Base-by-base conservation (phyloP, 2,888 invertebrate genomes). In the Chrysolina haemoptera region DNA sequence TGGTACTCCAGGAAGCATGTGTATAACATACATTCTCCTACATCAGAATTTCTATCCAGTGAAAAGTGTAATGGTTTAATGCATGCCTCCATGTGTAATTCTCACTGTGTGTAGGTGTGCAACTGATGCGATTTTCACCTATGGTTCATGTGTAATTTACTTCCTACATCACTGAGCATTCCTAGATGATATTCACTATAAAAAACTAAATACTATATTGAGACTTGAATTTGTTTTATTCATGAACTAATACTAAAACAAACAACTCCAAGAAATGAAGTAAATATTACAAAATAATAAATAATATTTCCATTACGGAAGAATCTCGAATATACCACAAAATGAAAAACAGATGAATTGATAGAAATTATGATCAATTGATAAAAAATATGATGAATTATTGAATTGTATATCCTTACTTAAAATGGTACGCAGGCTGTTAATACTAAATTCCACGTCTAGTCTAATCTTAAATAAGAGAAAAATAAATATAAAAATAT, bases 391-490 rank as follows among this genome's bases (percentile, higher is more conserved):
- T 65, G 48, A 65, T 65, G 35, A 35, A 35, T 35, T 40, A 22
- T 72, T 68, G 72, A 66, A 46, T 70, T 62, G 59, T 62, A 71
- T 62, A 70, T 20, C 8, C 68, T 73, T 68, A 71, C 62, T 64
- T 73, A 74, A 63, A 65, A 68, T 53, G 50, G 18, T 73, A 72
- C 68, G 74, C 74, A 74, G 74, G 74, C 72, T 70, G 41, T 74
- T 76, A 76, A 76, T 76, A 76, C 76, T 70, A 76, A 74, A 68
- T 74, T 74, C 62, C 76, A 74, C 53, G 22, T 62, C 40, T 67
- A 73, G 73, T 71, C 70, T 76, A 76, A 73, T 73, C 71, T 59
- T 53, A 40, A 22, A 62, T 12, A 68, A 53, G 62, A 75, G 68
- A 71, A 65, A 65, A 75, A 64, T 18, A 67, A 71, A 67, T 16